Conservation (phyloP, 92 coral and sea anemone genomes). For the Nematostella vectensis region DNA sequence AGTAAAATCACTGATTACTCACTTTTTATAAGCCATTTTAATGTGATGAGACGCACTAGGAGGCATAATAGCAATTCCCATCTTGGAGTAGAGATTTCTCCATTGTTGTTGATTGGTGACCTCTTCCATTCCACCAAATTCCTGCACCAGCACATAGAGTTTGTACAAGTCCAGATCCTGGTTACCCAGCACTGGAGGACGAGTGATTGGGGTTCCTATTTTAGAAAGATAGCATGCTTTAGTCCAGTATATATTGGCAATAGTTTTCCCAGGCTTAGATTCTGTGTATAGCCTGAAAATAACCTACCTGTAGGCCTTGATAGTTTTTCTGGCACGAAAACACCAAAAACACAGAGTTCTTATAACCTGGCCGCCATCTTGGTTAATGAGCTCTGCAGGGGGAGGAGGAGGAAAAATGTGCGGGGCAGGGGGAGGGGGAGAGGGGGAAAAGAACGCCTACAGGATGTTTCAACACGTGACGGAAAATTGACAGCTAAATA, state of each 20-base stretch:
- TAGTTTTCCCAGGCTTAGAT: background rate
- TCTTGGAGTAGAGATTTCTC: conserved; percentile 74
- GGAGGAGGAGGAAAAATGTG: too few species aligned
- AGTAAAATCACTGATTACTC: conserved; percentile 5
- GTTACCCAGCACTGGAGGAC: conserved; percentile 89
- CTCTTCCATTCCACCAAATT: conserved; percentile 96
- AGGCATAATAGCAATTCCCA: conserved; percentile 90
- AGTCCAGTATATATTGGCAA: too few species aligned
- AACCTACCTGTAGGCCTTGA: too few species aligned
- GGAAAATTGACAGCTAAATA: too few species aligned
- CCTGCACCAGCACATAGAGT: conserved; percentile 70
- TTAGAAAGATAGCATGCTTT: too few species aligned
- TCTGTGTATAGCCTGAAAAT: background rate
- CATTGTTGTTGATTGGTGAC: conserved; percentile 60
- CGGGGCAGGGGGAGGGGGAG: too few species aligned
- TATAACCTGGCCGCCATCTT: too few species aligned
- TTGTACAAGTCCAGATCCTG: conserved; percentile 88
- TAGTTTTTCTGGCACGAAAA: too few species aligned
- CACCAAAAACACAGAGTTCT: too few species aligned
- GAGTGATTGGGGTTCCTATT: conserved; percentile 82
- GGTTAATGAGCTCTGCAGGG: too few species aligned
- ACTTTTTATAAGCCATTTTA: conserved; percentile 96
- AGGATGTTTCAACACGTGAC: too few species aligned
- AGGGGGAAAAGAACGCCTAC: too few species aligned
- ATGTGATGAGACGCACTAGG: conserved; percentile 96